These are phyloP conservation scores for Entomobrya proxima DNA, from an alignment of 2,888 invertebrate genomes.

Conservation along the genomic window DNA sequence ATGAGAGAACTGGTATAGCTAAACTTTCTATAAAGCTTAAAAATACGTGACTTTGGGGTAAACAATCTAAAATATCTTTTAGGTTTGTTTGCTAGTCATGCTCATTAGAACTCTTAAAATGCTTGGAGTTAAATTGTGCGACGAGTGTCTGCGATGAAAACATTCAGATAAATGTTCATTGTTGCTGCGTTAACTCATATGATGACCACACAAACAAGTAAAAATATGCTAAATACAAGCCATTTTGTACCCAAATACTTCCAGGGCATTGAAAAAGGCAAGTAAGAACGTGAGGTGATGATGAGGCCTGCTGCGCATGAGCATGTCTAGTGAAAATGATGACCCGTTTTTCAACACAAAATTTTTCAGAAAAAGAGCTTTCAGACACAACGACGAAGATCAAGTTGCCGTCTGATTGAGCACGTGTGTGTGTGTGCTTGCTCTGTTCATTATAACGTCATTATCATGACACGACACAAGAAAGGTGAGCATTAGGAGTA, in stretches of 20 bases:
- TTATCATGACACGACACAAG: constrained; percentile 6
- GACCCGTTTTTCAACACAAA: background rate
- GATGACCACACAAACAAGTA: constrained; percentile 33
- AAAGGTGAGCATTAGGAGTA: constrained; percentile 11
- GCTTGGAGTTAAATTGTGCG: background rate
- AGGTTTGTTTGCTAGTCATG: background rate
- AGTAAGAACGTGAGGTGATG: constrained; percentile 27
- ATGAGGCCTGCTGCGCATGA: background rate
- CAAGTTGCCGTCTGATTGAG: constrained; percentile 57
- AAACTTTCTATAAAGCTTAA: too few species aligned
- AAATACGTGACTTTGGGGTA: background rate
- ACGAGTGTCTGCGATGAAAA: background rate
- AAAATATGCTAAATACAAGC: background rate
- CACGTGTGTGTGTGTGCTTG: constrained; percentile 41
- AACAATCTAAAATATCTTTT: background rate
- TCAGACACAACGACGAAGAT: constrained; percentile 15
- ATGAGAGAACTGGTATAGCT: too few species aligned
- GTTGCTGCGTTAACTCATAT: background rate
- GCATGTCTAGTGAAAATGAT: background rate
- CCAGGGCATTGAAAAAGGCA: constrained; percentile 4
- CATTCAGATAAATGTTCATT: background rate
- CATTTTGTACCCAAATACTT: background rate
- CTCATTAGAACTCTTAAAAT: constrained; percentile 18
- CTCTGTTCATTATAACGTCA: constrained; percentile 24
- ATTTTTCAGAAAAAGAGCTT: constrained; percentile 6